Evolutionary conservation across 2,888 invertebrate genomes (phyloP), one percentile per base, ranked within the genome.

Genomic region (Agapostemon virescens): DNA sequence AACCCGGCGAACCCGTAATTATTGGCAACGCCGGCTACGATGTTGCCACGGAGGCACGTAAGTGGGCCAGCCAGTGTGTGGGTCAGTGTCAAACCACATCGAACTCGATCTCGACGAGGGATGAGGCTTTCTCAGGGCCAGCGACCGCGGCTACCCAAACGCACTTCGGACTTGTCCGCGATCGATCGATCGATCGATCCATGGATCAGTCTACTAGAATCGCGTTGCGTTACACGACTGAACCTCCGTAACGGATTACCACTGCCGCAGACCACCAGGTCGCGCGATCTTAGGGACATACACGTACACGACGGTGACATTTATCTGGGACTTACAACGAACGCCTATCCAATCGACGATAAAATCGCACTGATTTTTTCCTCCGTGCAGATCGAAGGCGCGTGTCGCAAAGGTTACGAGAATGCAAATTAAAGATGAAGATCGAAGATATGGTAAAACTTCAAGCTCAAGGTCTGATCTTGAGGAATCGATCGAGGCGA

Each of bases 11-110:
- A 55, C 26, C 42, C 55, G 76, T 75, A 69, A 83, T 83, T 63
- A 82, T 79, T 72, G 82, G 75, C 84, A 83, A 83, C 73, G 58
- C 42, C 69, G 77, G 42, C 26, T 45, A 69, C 83, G 71, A 52
- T 69, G 73, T 74, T 79, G 77, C 75, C 85, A 72, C 79, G 79
- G 79, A 77, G 78, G 49, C 72, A 71, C 73, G 73, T 82, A 91
- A 91, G 91, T 91, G 89, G 91, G 90, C 89, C 90, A 90, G 82
- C 85, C 85, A 84, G 84, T 86, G 90, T 89, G 89, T 90, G 91
- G 90, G 90, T 91, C 91, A 90, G 89, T 91, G 89, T 89, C 91
- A 90, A 91, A 91, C 89, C 87, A 64, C 86, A 83, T 80, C 73
- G 84, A 81, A 84, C 85, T 78, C 84, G 87, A 85, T 84, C 80